Evolutionary conservation across 2,888 invertebrate genomes (phyloP), one percentile per base, ranked within the genome.

Genomic region (Eulithis testata): DNA sequence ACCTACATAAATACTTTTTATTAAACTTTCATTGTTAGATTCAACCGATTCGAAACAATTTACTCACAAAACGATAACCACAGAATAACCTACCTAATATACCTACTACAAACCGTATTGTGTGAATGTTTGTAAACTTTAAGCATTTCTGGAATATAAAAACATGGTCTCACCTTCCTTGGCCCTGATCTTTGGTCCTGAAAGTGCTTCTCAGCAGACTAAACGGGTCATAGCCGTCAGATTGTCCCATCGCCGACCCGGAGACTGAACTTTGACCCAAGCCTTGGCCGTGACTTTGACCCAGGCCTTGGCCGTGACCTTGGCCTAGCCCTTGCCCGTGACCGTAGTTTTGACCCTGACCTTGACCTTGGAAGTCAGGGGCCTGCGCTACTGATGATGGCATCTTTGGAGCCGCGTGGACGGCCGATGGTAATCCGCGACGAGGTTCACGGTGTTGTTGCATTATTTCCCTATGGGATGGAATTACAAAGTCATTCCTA

Each of bases 131-230:
- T 31, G 6, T 31, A 31, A 31, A 6, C 31, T 31, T 3, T 31
- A 31, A 31, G 31, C 31, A 31, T 6, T 31, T 31, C 31, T 31
- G 31, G 31, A 31, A 31, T 31, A 31, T 31, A 31, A 21, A 31
- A 3, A 31, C 3, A 4, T 31, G 36, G 44, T 6, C 59, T 44
- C 14, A 59, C 59, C 50, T 51, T 11, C 51, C 59, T 12, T 53
- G 50, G 77, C 78, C 64, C 80, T 83, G 60, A 80, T 80, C 58
- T 77, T 60, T 60, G 27, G 60, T 84, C 47, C 81, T 87, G 70
- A 93, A 90, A 2, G 90, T 90, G 73, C 90, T 91, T 44, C 91
- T 73, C 59, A 93, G 76, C 53, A 93, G 51, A 36, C 74, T 83
- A 77, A 90, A 85, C 0, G 91, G 93, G 61, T 93, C 93, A 60